These are phyloP conservation scores for Pachycephus smyrnensis DNA, from an alignment of 2,888 invertebrate species.

Conservation along the genomic window DNA sequence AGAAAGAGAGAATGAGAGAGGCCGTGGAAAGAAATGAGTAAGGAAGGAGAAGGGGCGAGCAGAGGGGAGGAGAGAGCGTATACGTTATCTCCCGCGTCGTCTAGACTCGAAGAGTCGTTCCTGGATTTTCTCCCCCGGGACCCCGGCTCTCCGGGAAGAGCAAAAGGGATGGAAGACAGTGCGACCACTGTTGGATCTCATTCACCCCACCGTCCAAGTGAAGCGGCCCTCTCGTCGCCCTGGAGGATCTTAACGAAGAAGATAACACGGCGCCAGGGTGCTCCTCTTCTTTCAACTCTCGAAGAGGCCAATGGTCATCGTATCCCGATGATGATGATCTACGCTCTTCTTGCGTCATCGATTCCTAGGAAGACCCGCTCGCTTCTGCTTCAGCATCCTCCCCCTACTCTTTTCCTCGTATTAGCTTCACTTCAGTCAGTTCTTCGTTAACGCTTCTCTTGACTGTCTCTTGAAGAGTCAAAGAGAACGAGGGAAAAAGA, in stretches of 20 bases:
- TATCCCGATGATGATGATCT: slow-evolving; percentile 22
- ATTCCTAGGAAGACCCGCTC: slow-evolving; percentile 47
- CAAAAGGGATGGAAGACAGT: slow-evolving; percentile 45
- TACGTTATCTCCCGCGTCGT: slow-evolving; percentile 46
- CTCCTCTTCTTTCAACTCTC: slow-evolving; percentile 29
- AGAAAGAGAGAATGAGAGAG: background rate
- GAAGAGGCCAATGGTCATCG: slow-evolving; percentile 57
- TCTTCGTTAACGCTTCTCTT: background rate
- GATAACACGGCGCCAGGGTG: slow-evolving; percentile 63
- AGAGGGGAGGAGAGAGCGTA: background rate
- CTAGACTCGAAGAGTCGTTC: slow-evolving; percentile 52
- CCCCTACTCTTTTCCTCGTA: background rate
- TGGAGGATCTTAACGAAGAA: slow-evolving; percentile 61
- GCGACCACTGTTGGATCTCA: slow-evolving; percentile 55
- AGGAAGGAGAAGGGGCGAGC: slow-evolving; percentile 10
- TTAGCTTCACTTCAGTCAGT: too few species aligned
- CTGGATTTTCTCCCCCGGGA: slow-evolving; percentile 54
- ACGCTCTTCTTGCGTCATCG: slow-evolving; percentile 36
- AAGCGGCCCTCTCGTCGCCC: slow-evolving; percentile 25
- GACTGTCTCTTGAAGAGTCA: background rate
- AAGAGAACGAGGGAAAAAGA: background rate
- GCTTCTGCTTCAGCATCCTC: slow-evolving; percentile 20
- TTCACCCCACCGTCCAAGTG: slow-evolving; percentile 18
- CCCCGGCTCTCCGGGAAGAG: slow-evolving; percentile 30
- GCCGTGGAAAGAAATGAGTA: background rate